phyloP scores from a whole-genome alignment of 1,140 invertebrate species.

The Euura saliciscinereae region DNA sequence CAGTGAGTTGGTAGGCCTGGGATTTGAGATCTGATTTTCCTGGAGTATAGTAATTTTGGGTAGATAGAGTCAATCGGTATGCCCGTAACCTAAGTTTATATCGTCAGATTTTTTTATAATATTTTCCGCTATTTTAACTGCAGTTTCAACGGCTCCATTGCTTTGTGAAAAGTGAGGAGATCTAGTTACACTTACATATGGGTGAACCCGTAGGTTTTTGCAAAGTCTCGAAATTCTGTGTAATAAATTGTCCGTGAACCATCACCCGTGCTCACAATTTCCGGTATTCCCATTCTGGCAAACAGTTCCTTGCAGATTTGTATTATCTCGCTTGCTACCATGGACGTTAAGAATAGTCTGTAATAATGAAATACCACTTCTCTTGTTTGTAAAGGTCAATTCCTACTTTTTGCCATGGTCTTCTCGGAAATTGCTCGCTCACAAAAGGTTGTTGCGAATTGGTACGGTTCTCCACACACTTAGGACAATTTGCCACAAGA shows the following conservation, averaged over 20 bases:
- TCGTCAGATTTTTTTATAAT: conserved; percentile 26
- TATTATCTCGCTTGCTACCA: conserved; percentile 25
- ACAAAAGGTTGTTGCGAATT: conserved; percentile 24
- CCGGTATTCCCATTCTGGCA: conserved; percentile 27
- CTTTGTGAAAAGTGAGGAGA: conserved; percentile 29
- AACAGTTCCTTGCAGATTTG: conserved; percentile 25
- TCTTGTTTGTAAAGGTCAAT: conserved; percentile 34
- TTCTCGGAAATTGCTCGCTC: conserved; percentile 17
- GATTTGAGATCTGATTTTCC: no score
- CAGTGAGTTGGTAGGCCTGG: no score
- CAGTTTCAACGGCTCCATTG: conserved; percentile 20
- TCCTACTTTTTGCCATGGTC: conserved; percentile 31
- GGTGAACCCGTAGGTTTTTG: conserved; percentile 31
- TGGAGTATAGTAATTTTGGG: no score
- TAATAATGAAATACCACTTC: conserved; percentile 31
- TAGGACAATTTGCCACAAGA: conserved; percentile 25
- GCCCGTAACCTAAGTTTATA: no score
- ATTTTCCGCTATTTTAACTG: conserved; percentile 19
- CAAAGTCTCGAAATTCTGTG: conserved; percentile 36
- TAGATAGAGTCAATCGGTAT: no score
- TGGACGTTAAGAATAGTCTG: conserved; percentile 34
- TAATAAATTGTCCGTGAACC: conserved; percentile 27
- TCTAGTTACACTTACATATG: conserved; percentile 28
- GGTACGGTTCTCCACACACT: conserved; percentile 20
- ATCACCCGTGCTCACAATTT: conserved; percentile 23